Base-by-base conservation (phyloP, 92 coral and sea anemone genomes). In the Palythoa heliodiscus region DNA sequence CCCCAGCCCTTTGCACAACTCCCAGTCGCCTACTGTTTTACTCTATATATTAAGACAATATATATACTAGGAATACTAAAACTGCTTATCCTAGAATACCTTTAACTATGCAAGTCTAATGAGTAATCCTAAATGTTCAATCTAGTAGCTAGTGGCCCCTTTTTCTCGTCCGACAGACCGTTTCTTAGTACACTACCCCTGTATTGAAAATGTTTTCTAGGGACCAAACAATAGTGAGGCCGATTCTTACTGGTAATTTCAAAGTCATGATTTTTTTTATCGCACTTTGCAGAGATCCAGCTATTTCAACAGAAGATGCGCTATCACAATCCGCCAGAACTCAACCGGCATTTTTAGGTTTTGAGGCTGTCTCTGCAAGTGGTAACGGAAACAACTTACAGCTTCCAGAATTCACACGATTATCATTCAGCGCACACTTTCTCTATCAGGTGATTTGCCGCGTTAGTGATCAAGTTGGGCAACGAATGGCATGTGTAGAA, bases 391-490 rank as follows among this genome's bases (percentile, higher is more conserved):
- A 25, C 50, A 73, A 50, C 37, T 4, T 22, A 23, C 25, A 83
- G 0, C 50, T 58, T 37, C 89, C 67, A 24, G 85, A 81, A n/a
- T 70, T 83, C 60, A 52, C 81, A 71, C 73, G 48, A 53, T 87
- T 87, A 20, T 69, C 81, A 11, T 92, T 94, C 73, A 90, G 93
- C 75, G 75, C 73, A 13, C 90, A 86, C 64, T 94, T 94, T 75
- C 82, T 94, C 40, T 86, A 60, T 50, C 53, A 75, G 20, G 87
- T 94, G 22, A 54, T 88, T 10, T 67, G 88, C 20, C 87, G 76
- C 19, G 92, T 92, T 35, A 76, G 86, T 39, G 78, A 69, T 47
- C 85, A 92, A 64, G 67, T 92, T 4, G 88, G 83, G 14, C 76
- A 85, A 70, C 90, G 89, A 1, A 85, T 84, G 17, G 71, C 77